Evolutionary conservation across 2,113 vertebrate genomes (phyloP), one percentile per base, ranked within the genome.

Genomic region (Pelecanus crispus): DNA sequence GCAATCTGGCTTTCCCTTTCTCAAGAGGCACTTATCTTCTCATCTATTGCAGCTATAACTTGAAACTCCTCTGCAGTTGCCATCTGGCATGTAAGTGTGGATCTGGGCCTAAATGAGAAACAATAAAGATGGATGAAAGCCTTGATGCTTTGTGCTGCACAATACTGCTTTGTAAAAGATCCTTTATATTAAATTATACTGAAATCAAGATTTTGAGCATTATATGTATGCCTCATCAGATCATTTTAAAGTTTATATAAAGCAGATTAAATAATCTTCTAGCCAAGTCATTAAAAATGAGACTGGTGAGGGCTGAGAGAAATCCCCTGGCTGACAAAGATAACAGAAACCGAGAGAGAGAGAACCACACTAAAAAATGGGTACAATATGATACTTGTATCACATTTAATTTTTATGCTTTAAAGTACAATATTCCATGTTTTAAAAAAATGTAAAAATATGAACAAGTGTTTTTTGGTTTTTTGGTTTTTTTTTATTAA

Each of bases 101-200:
- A 94, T 81, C 92, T 93, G 91, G 81, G 91, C 94, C 84, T 88
- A 93, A 98, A 95, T 34, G 42, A 88, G 83, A 94, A 95, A 92
- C 94, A 95, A 96, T 97, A 92, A 98, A 96, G 89, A 95, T 17
- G 20, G 86, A 92, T 74, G 86, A 90, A 90, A 96, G 78, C 83
- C 90, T 92, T 21, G 13, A 59, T 73, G 86, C 83, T 86, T 61
- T 52, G 74, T 2, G 17, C 61, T 83, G 67, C 73, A 84, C 91
- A 81, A 83, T 67, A 90, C 21, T 34, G 86, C 68, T 83, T 83
- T 80, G 62, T 63, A 84, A 90, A 97, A 96, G 66, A 95, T 78
- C 36, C 19, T 85, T 78, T 88, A 18, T 40, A 80, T 94, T 95
- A 95, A 95, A 86, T 92, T 65, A 92, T 31, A 80, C 13, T 34